Evolutionary conservation across 2,113 vertebrate genomes (phyloP).

Genomic region (Perccottus glenii): DNA sequence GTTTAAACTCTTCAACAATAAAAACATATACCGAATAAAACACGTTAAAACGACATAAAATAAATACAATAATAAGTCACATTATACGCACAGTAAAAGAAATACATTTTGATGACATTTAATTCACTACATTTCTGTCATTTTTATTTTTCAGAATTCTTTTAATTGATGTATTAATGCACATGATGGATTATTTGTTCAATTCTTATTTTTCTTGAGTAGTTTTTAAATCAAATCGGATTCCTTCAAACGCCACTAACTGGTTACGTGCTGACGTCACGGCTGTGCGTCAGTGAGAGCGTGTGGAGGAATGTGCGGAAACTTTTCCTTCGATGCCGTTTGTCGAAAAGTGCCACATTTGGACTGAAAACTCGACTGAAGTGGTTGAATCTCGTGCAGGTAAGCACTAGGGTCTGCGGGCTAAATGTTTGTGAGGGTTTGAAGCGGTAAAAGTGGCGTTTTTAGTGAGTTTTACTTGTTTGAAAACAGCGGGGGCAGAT

Average conservation of each 20-base stretch:
- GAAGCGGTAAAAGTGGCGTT: conserved; percentile 42
- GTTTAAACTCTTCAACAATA: too few relatives aligned
- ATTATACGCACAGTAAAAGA: too few relatives aligned
- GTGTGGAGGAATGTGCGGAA: conserved; percentile 91
- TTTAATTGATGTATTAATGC: too few relatives aligned
- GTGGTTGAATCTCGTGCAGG: conserved; percentile 16
- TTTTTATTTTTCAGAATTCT: too few relatives aligned
- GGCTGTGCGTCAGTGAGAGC: conserved; percentile 46
- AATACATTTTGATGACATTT: too few relatives aligned
- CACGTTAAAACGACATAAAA: too few relatives aligned
- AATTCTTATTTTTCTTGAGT: too few relatives aligned
- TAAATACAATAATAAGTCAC: too few relatives aligned
- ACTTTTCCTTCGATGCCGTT: conserved; percentile 48
- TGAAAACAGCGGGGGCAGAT: conserved; percentile 76
- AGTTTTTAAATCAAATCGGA: too few relatives aligned
- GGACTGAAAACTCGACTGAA: conserved; percentile 1
- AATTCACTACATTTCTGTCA: too few relatives aligned
- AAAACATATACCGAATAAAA: too few relatives aligned
- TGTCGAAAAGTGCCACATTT: conserved; percentile 6
- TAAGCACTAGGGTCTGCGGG: conserved; percentile 1
- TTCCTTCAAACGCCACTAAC: neutral
- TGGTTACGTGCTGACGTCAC: conserved; percentile 69
- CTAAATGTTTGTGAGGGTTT: neutral
- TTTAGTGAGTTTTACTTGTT: conserved; percentile 38
- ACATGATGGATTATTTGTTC: too few relatives aligned